These are phyloP conservation scores for Crotalus horridus DNA, from an alignment of 2,113 vertebrate species.

Conservation along the genomic window DNA sequence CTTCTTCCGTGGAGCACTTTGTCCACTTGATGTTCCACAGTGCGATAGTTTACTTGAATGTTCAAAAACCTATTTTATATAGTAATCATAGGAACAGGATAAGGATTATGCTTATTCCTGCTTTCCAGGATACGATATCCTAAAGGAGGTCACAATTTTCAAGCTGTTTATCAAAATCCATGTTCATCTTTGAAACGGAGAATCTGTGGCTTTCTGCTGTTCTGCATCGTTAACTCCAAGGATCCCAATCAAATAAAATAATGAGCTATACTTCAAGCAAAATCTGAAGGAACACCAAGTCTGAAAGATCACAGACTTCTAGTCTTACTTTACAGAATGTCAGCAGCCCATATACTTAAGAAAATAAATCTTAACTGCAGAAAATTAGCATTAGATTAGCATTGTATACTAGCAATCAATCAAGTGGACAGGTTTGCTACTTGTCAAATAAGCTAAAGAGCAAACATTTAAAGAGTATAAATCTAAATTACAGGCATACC, in stretches of 20 bases:
- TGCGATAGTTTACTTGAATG: not conserved
- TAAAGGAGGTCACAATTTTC: not conserved
- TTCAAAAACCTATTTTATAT: not conserved
- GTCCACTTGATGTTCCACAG: not conserved
- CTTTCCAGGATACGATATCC: not conserved
- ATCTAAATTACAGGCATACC: slow-evolving; percentile 30
- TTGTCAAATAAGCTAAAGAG: slow-evolving; percentile 44
- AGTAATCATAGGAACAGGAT: not conserved
- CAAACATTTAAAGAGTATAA: slow-evolving; percentile 39
- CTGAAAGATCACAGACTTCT: not conserved
- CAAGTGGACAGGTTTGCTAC: slow-evolving; percentile 27
- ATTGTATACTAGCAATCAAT: slow-evolving; percentile 31
- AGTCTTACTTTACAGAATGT: not conserved
- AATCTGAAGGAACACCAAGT: not conserved
- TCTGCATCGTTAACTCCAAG: not conserved
- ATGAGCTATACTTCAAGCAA: not conserved
- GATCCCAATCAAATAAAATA: not conserved
- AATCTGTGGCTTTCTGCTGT: not conserved
- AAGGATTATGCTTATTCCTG: not conserved
- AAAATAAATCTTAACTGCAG: slow-evolving; percentile 3
- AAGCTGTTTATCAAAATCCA: not conserved
- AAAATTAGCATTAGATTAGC: not conserved
- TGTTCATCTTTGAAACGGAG: not conserved
- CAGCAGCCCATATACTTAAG: not conserved
- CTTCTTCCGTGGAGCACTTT: not conserved